These are phyloP conservation scores for Carcina quercana DNA, from an alignment of 2,888 invertebrate species.

Conservation along the genomic window DNA sequence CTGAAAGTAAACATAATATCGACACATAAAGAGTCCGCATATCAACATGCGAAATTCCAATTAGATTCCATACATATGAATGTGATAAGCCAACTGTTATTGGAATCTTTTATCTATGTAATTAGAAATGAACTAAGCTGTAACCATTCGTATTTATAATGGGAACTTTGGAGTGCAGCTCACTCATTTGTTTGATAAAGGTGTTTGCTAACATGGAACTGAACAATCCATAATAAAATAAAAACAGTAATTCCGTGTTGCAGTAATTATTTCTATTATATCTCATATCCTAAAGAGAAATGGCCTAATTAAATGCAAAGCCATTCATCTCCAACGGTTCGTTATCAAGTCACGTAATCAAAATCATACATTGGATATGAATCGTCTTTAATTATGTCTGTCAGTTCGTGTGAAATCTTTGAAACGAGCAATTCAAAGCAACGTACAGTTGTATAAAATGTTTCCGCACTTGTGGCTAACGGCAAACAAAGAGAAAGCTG, in stretches of 20 bases:
- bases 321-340: conserved; percentile 1
- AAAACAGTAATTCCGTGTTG: not conserved
- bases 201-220: not conserved
- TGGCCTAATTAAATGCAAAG: conserved; percentile 1
- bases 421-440: conserved; percentile 1
- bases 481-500: conserved; percentile 2
- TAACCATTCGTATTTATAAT: conserved; percentile 67
- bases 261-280: not conserved
- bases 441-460: conserved; percentile 2
- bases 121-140: conserved; percentile 72
- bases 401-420: conserved; percentile 9
- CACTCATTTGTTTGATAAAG: conserved; percentile 46
- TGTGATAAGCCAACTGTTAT: conserved; percentile 71
- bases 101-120: conserved; percentile 69
- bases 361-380: not conserved
- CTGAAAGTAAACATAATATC: conserved; percentile 69
- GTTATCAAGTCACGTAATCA: conserved; percentile 5
- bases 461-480: conserved; percentile 3
- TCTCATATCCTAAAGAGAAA: too few species aligned
- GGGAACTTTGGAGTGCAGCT: conserved; percentile 56
- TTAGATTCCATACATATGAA: conserved; percentile 70
- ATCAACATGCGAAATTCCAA: conserved; percentile 73
- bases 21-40: conserved; percentile 68
- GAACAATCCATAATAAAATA: too few species aligned
- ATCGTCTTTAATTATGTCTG: conserved; percentile 6